Base-by-base conservation (phyloP, 1,140 invertebrate genomes). In the Solenopsis fugax region DNA sequence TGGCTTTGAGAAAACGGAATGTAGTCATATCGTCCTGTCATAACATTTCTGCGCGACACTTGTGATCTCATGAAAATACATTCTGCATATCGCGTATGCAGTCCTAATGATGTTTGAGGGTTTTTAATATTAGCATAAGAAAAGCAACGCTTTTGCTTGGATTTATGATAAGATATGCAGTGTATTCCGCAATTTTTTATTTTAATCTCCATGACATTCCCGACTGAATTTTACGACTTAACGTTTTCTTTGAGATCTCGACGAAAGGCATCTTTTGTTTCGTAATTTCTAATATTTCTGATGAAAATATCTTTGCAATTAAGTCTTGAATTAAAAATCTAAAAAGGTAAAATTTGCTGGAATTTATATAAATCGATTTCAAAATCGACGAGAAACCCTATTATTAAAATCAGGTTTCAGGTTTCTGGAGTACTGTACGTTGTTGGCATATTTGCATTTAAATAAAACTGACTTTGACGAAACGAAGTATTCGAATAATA, bases 1-100 rank as follows among this genome's bases (percentile, higher is more conserved):
- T 50, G 50, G 16, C 34, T 78, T 48, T 67, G 69, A 13, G 69
- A 62, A 82, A 60, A 75, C 54, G 69, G 37, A 73, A 60, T 71
- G 80, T 48, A 73, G 54, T 73, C 37, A 16, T 48, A 34, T 58
- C 50, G 41, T 18, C 9, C 18, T 45, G 45, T 65, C 82, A 62
- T 16, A 73, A 84, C 41, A 21, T 84, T n/a, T 60, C 69, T 34
- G 48, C 13, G 41, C 18, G 54, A 60, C 69, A 48, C 54, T 84
- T 67, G 67, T 58, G 24, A 12, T 34, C 52, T 73, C 41, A 29
- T 48, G 80, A 60, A 60, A 60, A 73, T 75, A 73, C n/a, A n/a
- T 60, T 34, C 45, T 54, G 29, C n/a, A 54, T 21, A 64, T 75
- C 69, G 34, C 24, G 1, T 48, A 60, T 21, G 37, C 37, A 37